Evolutionary conservation across 1,140 invertebrate genomes (phyloP).

Genomic region (Probaryconus sp.): DNA sequence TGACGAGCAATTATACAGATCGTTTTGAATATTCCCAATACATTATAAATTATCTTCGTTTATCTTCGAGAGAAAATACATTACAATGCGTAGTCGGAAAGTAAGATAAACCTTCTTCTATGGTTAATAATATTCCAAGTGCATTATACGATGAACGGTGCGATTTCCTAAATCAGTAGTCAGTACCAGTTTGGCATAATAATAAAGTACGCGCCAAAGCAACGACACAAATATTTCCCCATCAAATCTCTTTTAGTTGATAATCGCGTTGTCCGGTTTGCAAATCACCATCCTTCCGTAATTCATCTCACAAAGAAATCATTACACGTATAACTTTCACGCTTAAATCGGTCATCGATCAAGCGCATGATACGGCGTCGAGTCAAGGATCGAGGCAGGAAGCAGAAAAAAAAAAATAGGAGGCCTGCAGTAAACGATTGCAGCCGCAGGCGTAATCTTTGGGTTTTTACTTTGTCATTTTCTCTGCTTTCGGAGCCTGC

Average conservation of each 20-base stretch:
- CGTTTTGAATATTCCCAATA: too few relatives aligned
- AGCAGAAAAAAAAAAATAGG: conserved; percentile 1
- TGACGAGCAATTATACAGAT: too few relatives aligned
- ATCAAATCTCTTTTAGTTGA: conserved; percentile 42
- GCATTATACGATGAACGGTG: too few relatives aligned
- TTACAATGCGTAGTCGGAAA: too few relatives aligned
- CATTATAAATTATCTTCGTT: too few relatives aligned
- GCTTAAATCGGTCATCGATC: conserved; percentile 63
- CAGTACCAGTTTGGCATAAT: too few relatives aligned
- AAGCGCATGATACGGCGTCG: conserved; percentile 40
- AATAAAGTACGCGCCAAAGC: too few relatives aligned
- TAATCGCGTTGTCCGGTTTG: conserved; percentile 38
- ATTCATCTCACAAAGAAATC: conserved; percentile 54
- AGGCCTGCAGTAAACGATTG: conserved; percentile 24
- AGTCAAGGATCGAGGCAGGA: conserved; percentile 25
- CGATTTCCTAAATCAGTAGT: too few relatives aligned
- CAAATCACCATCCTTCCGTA: conserved; percentile 50
- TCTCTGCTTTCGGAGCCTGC: conserved; percentile 3
- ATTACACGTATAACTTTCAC: conserved; percentile 60
- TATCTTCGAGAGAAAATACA: too few relatives aligned
- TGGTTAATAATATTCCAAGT: too few relatives aligned
- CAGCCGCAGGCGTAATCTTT: conserved; percentile 17
- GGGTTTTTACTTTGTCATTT: conserved; percentile 56
- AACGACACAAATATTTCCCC: conserved; percentile 19
- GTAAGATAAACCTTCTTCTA: too few relatives aligned